A percentile compares a stretch with the other conserved stretches of the same genome.
These are phyloP conservation scores for Cheilosia scutellata DNA, from an alignment of 2,888 invertebrate genomes.

Conservation along the genomic window DNA sequence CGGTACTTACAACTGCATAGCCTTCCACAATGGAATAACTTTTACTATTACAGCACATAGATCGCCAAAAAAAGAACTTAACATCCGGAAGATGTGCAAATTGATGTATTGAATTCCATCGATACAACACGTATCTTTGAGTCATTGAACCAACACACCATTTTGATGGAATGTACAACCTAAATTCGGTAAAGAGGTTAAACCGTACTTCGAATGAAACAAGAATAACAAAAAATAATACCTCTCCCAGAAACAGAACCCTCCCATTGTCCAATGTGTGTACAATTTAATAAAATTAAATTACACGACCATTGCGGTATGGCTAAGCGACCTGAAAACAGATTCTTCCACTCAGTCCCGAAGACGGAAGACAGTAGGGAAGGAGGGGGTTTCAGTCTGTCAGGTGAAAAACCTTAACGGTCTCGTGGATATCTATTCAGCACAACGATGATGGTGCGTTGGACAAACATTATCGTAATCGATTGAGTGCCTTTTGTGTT, in stretches of 20 bases:
- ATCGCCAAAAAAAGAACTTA: constrained; percentile 18
- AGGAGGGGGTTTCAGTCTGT: constrained; percentile 4
- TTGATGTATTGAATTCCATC: constrained; percentile 62
- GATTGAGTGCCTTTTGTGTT: constrained; percentile 75
- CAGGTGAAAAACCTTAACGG: constrained; percentile 75
- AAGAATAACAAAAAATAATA: constrained; percentile 28
- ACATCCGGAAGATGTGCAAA: constrained; percentile 67
- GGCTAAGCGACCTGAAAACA: constrained; percentile 56
- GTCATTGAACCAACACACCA: constrained; percentile 51
- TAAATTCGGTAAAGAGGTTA: constrained; percentile 66
- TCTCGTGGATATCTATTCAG: constrained; percentile 65
- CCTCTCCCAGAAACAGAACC: constrained; percentile 9
- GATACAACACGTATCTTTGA: constrained; percentile 43
- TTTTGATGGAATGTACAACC: constrained; percentile 41
- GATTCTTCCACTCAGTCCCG: constrained; percentile 31
- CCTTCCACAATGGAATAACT: neutral
- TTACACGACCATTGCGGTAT: constrained; percentile 60
- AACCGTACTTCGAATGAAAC: constrained; percentile 56
- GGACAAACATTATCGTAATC: constrained; percentile 75
- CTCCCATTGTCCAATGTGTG: constrained; percentile 47
- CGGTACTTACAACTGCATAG: constrained; percentile 33
- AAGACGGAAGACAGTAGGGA: constrained; percentile 36
- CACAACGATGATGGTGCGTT: constrained; percentile 48
- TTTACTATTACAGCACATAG: neutral
- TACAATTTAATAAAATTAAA: constrained; percentile 66